These are phyloP conservation scores for Ephialtes manifestator DNA, from an alignment of 2,888 invertebrate species.

Conservation along the genomic window DNA sequence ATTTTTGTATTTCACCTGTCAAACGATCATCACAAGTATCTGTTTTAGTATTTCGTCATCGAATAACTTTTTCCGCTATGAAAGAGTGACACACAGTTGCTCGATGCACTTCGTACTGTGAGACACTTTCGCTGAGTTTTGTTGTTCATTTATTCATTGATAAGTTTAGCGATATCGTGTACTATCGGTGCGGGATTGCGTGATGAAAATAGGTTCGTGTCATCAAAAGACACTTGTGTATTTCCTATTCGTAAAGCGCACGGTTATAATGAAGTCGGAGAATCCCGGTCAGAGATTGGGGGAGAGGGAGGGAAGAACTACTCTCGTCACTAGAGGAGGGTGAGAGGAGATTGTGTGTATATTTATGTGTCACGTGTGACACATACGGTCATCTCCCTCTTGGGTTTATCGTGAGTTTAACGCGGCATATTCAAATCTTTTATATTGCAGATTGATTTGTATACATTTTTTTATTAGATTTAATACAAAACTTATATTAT, in stretches of 20 bases:
- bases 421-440: not conserved
- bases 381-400: no score
- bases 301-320: not conserved
- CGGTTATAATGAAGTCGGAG: slow-evolving; percentile 10
- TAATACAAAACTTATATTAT: no score
- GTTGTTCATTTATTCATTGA: not conserved
- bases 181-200: not conserved
- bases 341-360: not conserved
- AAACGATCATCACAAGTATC: not conserved
- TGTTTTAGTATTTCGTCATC: not conserved
- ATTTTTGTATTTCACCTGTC: not conserved
- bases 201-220: not conserved
- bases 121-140: not conserved
- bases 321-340: not conserved
- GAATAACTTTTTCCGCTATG: not conserved
- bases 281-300: slow-evolving; percentile 34
- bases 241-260: slow-evolving; percentile 1
- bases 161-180: not conserved
- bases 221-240: slow-evolving; percentile 1
- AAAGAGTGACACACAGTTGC: not conserved
- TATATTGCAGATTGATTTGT: no score
- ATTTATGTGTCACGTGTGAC: not conserved
- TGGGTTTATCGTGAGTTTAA: no score
- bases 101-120: slow-evolving; percentile 17
- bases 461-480: no score